Percentiles rank a stretch among this genome's conserved stretches.
phyloP scores from a whole-genome alignment of 2,797 vertebrate species.

The Phyllotis vaccarum region DNA sequence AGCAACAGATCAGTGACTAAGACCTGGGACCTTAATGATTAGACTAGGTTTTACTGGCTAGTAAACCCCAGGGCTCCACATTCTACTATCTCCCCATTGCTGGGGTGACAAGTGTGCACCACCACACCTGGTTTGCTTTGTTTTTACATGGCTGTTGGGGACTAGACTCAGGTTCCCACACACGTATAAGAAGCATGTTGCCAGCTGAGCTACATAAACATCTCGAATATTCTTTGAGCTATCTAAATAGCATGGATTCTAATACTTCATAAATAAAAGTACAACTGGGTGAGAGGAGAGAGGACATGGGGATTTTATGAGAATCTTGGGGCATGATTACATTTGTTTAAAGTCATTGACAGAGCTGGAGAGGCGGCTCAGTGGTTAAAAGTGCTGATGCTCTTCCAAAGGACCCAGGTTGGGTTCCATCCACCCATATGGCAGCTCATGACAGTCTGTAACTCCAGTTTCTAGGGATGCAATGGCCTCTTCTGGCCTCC shows the following conservation, averaged over 20 bases:
- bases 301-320: neutral
- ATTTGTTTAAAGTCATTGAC: neutral
- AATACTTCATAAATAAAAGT: neutral
- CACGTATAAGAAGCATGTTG: neutral
- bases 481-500: neutral
- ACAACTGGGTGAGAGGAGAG: neutral
- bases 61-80: neutral
- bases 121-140: neutral
- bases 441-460: neutral
- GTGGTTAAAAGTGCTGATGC: too few species aligned
- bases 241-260: neutral
- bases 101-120: neutral
- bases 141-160: neutral
- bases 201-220: neutral
- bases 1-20: neutral
- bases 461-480: neutral
- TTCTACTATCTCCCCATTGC: neutral
- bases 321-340: neutral
- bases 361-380: neutral
- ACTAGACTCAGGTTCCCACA: neutral
- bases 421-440: neutral
- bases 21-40: neutral
- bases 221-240: neutral
- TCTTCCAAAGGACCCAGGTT: neutral
- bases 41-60: neutral